Evolutionary conservation across 2,888 invertebrate species (phyloP).

Genomic region (Galerucella pusilla): DNA sequence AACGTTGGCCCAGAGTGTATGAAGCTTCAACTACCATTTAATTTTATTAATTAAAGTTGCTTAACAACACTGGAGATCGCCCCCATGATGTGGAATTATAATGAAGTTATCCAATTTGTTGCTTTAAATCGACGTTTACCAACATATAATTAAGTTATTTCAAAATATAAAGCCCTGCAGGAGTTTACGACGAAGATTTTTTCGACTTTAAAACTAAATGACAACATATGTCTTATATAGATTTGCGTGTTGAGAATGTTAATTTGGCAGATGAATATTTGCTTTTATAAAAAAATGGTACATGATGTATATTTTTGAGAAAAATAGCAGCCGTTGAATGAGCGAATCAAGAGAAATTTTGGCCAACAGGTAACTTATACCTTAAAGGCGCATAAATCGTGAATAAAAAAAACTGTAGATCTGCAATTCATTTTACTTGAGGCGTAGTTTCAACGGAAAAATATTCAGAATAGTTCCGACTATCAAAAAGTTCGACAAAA

Average conservation of each 20-base stretch:
- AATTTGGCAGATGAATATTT: neutral
- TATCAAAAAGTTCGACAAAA: too few species aligned
- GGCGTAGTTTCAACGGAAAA: too few species aligned
- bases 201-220: conserved; percentile 11
- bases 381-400: too few species aligned
- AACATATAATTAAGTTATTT: conserved; percentile 54
- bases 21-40: conserved; percentile 15
- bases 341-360: neutral
- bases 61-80: conserved; percentile 29
- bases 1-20: conserved; percentile 10
- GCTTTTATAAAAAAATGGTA: neutral
- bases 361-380: too few species aligned
- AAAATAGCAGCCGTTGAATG: neutral
- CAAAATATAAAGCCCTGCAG: conserved; percentile 50
- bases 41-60: conserved; percentile 21
- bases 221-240: neutral
- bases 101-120: conserved; percentile 47
- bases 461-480: too few species aligned
- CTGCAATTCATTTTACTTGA: too few species aligned
- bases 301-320: neutral
- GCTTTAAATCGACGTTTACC: conserved; percentile 53
- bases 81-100: conserved; percentile 36
- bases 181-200: conserved; percentile 37
- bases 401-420: too few species aligned
- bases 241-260: neutral